Evolutionary conservation across 2,113 vertebrate genomes (phyloP), one percentile per base, ranked within the genome.

Genomic region (Herpetotheres cachinnans): DNA sequence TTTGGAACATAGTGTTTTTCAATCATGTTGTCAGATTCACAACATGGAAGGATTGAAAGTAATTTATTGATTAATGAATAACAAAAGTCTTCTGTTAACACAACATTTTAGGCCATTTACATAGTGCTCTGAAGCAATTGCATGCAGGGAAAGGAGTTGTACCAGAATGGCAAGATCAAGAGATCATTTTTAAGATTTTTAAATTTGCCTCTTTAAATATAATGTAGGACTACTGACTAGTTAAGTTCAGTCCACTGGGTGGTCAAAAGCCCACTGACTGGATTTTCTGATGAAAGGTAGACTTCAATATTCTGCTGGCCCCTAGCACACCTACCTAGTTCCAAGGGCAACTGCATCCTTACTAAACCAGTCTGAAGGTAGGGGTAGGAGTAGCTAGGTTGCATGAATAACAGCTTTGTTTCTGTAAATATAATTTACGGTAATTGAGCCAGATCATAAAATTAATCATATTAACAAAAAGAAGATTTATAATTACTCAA

Each of bases 401-500:
- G 32, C 44, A 71, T 76, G 29, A 36, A 16, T 82, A 82, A 67
- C 22, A 84, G 14, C 16, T 36, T 67, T 56, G 42, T 36, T 44
- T 93, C 92, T 74, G 14, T 69, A 85, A 87, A 85, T 42, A 74
- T 34, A 87, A 90, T 82, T 81, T 71, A 61, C 40, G 36, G 29
- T 63, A 71, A 70, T 76, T 89, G 69, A 82, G 9, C 3, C 20
- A 84, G 42, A 86, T 87, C 3, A 82, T 61, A 87, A 91, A 93
- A 95, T 72, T 78, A 78, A 86, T 88, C 32, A 36, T 76, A 79
- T 66, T 65, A 89, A 46, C 40, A 89, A 89, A 86, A 92, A 63
- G 25, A 73, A 79, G 47, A 85, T 94, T 92, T 88, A 82, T 71
- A 90, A 78, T 95, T 80, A 66, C 8, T 0, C 8, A 71, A 92